Evolutionary conservation across 2,113 vertebrate genomes (phyloP).

Genomic region (Dolichotis patagonum): DNA sequence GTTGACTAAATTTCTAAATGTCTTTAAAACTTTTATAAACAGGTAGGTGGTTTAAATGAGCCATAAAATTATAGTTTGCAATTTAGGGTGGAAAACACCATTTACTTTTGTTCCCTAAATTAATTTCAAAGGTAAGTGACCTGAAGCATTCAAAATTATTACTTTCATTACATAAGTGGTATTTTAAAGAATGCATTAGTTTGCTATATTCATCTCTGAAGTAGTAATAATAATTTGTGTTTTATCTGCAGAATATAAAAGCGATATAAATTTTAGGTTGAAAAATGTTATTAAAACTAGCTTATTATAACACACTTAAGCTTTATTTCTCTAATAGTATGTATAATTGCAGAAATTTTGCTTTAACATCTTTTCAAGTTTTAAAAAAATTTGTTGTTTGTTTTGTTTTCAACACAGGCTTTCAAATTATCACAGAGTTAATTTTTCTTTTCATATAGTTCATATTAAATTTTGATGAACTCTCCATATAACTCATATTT

Average conservation of each 20-base stretch:
- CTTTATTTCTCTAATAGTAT: slow-evolving; percentile 28
- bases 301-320: background rate
- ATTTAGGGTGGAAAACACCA: slow-evolving; percentile 52
- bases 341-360: slow-evolving; percentile 9
- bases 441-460: background rate
- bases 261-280: slow-evolving; percentile 8
- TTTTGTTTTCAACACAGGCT: slow-evolving; percentile 35
- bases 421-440: slow-evolving; percentile 35
- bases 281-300: slow-evolving; percentile 30
- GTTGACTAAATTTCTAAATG: slow-evolving; percentile 34
- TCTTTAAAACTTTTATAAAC: slow-evolving; percentile 56
- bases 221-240: slow-evolving; percentile 40
- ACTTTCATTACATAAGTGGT: slow-evolving; percentile 49
- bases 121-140: slow-evolving; percentile 68
- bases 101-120: slow-evolving; percentile 52
- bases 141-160: slow-evolving; percentile 39
- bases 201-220: slow-evolving; percentile 60
- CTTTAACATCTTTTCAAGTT: slow-evolving; percentile 20
- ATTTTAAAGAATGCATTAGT: slow-evolving; percentile 59
- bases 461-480: slow-evolving; percentile 10
- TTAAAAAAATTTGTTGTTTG: slow-evolving; percentile 22
- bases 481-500: slow-evolving; percentile 47
- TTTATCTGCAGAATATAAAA: slow-evolving; percentile 45
- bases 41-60: slow-evolving; percentile 53
- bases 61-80: slow-evolving; percentile 51